These are phyloP conservation scores for Connochaetes taurinus DNA, from an alignment of 2,113 vertebrate species.

Conservation along the genomic window DNA sequence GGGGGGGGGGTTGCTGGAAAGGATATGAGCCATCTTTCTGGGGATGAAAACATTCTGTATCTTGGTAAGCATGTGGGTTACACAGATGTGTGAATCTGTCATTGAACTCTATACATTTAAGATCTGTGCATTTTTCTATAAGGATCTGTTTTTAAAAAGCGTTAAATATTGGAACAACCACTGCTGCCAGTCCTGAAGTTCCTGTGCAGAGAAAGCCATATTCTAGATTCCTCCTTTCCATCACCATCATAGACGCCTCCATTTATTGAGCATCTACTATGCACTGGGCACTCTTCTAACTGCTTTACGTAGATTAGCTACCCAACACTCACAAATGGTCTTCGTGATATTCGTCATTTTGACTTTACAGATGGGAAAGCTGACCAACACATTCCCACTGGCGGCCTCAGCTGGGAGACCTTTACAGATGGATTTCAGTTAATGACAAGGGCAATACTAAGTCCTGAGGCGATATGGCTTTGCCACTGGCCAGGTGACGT, in stretches of 20 bases:
- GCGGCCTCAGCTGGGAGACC: background rate
- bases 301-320: background rate
- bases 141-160: background rate
- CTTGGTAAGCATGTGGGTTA: background rate
- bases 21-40: background rate
- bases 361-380: background rate
- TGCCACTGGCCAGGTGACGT: background rate
- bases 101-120: background rate
- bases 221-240: too few relatives aligned
- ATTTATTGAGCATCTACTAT: background rate
- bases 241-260: accelerated
- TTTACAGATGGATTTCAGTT: background rate
- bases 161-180: background rate
- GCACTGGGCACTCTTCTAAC: background rate
- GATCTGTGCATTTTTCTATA: background rate
- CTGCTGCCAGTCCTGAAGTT: background rate
- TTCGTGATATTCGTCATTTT: accelerated
- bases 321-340: background rate
- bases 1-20: too few relatives aligned
- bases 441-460: accelerated
- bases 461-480: background rate
- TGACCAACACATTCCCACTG: background rate
- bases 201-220: background rate
- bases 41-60: too few relatives aligned
- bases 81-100: too few relatives aligned